A percentile compares a stretch with the other conserved stretches of the same genome.
Conservation (phyloP, 2,113 vertebrate species). For the Corvus cornix region DNA sequence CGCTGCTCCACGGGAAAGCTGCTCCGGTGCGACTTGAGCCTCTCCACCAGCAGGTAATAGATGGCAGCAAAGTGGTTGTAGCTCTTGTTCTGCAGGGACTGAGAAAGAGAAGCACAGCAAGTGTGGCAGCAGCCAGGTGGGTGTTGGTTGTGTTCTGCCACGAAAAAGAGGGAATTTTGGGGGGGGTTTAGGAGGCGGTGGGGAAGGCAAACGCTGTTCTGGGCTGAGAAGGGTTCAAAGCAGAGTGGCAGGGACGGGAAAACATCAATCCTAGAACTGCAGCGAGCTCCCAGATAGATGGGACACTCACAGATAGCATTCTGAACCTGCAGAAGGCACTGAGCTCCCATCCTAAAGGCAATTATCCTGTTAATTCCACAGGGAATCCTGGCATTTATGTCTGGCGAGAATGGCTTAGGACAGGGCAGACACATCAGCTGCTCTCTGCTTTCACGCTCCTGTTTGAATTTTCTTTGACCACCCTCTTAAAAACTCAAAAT, state of each 20-base stretch:
- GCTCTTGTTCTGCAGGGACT: slow-evolving; percentile 98
- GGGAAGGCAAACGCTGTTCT: rapidly evolving
- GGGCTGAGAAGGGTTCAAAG: neutral
- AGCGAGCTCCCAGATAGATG: neutral
- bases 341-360: neutral
- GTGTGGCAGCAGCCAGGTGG: neutral
- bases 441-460: neutral
- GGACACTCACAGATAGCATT: rapidly evolving
- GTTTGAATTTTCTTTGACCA: neutral
- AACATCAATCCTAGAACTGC: neutral
- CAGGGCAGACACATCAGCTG: neutral
- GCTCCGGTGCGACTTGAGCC: slow-evolving; percentile 93
- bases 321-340: neutral
- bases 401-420: neutral
- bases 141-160: no score
- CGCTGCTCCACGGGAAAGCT: slow-evolving; percentile 96
- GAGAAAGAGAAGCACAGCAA: neutral
- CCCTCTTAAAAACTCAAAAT: slow-evolving; percentile 15
- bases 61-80: slow-evolving; percentile 99
- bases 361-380: neutral
- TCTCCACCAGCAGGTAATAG: slow-evolving; percentile 95
- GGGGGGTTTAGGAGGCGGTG: neutral
- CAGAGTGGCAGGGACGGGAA: neutral
- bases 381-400: neutral
- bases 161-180: neutral